These are phyloP conservation scores for Drosophila parvula DNA, from an alignment of 1,140 invertebrate species.

Conservation along the genomic window DNA sequence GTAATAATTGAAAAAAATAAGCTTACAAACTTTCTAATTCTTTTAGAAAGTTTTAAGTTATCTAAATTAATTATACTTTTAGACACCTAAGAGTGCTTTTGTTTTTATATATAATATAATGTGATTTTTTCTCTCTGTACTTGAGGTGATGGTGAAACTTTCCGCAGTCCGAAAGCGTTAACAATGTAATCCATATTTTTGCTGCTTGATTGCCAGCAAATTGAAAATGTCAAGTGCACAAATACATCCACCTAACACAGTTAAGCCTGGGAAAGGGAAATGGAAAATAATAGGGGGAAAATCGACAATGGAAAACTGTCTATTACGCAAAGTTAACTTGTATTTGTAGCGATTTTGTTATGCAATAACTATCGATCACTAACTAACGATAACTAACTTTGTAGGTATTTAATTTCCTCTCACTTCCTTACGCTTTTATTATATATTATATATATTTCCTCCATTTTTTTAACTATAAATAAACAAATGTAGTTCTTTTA, in stretches of 20 bases:
- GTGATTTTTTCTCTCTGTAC: conserved; percentile 4
- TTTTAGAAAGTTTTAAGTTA: no score
- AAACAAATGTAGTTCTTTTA: no score
- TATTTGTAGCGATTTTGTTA: not conserved
- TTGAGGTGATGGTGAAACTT: conserved; percentile 9
- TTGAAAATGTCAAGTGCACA: conserved; percentile 78
- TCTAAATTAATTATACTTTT: not conserved
- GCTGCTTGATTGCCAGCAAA: conserved; percentile 72
- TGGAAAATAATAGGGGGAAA: not conserved
- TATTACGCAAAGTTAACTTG: not conserved
- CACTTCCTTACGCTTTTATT: no score
- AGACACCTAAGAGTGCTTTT: not conserved
- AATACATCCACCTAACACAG: conserved; percentile 11
- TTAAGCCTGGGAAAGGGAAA: not conserved
- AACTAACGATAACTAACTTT: no score
- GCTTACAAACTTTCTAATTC: not conserved
- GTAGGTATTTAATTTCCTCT: no score
- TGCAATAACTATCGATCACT: no score
- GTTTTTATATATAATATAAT: no score
- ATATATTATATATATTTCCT: not conserved
- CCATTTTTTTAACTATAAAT: not conserved
- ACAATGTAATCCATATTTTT: conserved; percentile 73
- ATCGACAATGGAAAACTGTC: not conserved
- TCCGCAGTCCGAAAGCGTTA: conserved; percentile 40
- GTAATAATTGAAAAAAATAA: not conserved